These are phyloP conservation scores for Diabrotica virgifera DNA, from an alignment of 1,140 invertebrate genomes.

Conservation along the genomic window DNA sequence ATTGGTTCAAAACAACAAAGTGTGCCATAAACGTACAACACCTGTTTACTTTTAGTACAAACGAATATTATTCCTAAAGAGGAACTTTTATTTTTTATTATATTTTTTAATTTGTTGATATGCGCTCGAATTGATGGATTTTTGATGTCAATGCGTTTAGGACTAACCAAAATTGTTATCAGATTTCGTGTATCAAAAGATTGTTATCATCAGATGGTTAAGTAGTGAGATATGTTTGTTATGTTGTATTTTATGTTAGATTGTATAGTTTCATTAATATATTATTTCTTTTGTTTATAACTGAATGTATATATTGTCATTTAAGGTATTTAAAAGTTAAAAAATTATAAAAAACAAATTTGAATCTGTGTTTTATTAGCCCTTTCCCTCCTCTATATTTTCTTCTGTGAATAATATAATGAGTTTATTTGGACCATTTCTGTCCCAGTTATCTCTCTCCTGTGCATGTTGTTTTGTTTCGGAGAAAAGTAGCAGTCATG, in stretches of 20 bases:
- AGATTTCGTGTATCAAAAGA: background rate
- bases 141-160: background rate
- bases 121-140: background rate
- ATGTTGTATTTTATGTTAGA: conserved; percentile 12
- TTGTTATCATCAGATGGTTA: background rate
- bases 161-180: background rate
- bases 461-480: too few relatives aligned
- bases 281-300: conserved; percentile 16
- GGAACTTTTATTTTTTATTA: too few relatives aligned
- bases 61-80: background rate
- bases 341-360: background rate
- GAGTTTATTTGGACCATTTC: too few relatives aligned
- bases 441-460: too few relatives aligned
- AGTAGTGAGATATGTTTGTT: conserved; percentile 11
- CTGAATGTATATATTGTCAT: conserved; percentile 1
- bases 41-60: background rate
- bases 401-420: too few relatives aligned
- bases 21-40: background rate
- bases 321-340: conserved; percentile 12
- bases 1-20: background rate
- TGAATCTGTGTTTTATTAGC: background rate
- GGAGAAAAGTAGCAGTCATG: too few relatives aligned
- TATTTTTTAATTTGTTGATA: background rate
- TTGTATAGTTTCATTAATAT: conserved; percentile 16
- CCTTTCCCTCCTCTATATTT: too few relatives aligned